Evolutionary conservation across 2,888 invertebrate genomes (phyloP).

Genomic region (Tenthredo amoena): DNA sequence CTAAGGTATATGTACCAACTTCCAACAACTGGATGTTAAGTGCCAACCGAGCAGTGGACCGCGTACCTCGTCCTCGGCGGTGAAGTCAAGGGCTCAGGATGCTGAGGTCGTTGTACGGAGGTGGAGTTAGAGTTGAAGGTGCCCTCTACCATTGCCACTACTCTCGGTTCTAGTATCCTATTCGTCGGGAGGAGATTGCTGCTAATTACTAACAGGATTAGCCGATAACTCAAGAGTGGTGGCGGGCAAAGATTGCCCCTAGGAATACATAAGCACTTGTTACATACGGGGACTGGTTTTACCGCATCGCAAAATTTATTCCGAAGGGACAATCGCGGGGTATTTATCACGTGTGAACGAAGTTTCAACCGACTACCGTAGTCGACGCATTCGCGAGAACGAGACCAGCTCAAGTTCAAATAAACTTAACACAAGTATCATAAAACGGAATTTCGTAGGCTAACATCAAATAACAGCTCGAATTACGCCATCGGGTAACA

Average conservation of each 20-base stretch:
- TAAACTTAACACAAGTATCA: neutral
- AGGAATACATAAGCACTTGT: constrained; percentile 19
- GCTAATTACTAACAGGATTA: constrained; percentile 46
- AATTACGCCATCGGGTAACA: neutral
- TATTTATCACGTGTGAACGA: constrained; percentile 31
- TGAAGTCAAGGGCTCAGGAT: constrained; percentile 37
- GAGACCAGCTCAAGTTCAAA: neutral
- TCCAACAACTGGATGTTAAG: constrained; percentile 39
- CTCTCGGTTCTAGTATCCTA: constrained; percentile 42
- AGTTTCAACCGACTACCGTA: neutral
- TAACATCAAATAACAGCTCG: neutral
- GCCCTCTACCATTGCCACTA: constrained; percentile 3
- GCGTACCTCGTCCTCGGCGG: constrained; percentile 33
- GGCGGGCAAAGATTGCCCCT: constrained; percentile 30
- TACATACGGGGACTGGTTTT: constrained; percentile 16
- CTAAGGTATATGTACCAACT: neutral
- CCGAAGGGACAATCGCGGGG: constrained; percentile 24
- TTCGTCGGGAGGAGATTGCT: constrained; percentile 41
- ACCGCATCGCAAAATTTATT: constrained; percentile 17
- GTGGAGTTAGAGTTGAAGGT: constrained; percentile 45
- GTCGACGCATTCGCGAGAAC: neutral
- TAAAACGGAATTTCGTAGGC: neutral
- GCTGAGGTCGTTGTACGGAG: constrained; percentile 49
- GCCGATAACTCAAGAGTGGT: constrained; percentile 46
- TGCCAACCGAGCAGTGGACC: constrained; percentile 28